Percentiles rank a stretch among this genome's conserved stretches.
Evolutionary conservation across 2,888 invertebrate species (phyloP).

Genomic region (Yponomeuta evonymella): DNA sequence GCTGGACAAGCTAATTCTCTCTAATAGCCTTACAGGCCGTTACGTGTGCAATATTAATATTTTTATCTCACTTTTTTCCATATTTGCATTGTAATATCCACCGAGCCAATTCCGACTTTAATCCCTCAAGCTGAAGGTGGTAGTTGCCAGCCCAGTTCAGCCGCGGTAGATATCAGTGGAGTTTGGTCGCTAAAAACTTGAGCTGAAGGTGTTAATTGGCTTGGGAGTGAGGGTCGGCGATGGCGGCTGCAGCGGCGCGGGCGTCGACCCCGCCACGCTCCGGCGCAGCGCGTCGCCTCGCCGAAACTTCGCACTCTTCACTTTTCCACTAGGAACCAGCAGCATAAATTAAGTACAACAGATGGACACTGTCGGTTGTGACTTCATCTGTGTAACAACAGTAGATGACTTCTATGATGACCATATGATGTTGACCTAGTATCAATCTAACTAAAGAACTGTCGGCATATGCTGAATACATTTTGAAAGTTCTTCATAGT

Average conservation of each 20-base stretch:
- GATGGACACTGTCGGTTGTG: neutral
- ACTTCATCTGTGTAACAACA: no score
- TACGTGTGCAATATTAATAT: conserved; percentile 2
- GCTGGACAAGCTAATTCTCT: neutral
- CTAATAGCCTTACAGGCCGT: neutral
- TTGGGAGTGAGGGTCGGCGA: conserved; percentile 20
- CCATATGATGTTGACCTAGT: no score
- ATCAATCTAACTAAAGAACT: no score
- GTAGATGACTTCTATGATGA: no score
- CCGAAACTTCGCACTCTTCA: conserved; percentile 72
- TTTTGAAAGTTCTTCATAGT: no score
- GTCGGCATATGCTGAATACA: no score
- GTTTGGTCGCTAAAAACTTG: neutral
- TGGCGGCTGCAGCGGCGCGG: conserved; percentile 31
- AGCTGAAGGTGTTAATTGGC: neutral
- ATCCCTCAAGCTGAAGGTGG: neutral
- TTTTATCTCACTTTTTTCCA: neutral
- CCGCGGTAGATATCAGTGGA: neutral
- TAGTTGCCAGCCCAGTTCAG: neutral
- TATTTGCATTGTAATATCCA: neutral
- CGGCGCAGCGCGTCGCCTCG: conserved; percentile 49
- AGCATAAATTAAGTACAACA: conserved; percentile 25
- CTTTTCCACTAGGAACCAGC: conserved; percentile 66
- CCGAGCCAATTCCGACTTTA: neutral
- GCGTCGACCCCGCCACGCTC: conserved; percentile 39